These are phyloP conservation scores for Nylanderia fulva DNA, from an alignment of 1,140 invertebrate species.

Conservation along the genomic window DNA sequence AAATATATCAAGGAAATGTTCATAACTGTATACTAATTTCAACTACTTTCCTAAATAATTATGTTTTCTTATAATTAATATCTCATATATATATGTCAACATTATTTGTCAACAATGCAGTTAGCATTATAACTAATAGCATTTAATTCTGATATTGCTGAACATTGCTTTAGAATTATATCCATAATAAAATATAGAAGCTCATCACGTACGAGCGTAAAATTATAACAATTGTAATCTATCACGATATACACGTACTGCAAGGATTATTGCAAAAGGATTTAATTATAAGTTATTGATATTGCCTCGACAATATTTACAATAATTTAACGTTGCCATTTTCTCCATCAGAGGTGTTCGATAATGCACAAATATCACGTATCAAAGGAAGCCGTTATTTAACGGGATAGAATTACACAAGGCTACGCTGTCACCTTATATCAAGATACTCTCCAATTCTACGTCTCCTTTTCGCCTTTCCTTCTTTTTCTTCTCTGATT, in stretches of 20 bases:
- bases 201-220: background rate
- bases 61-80: no score
- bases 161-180: constrained; percentile 27
- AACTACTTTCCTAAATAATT: background rate
- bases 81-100: no score
- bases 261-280: constrained; percentile 26
- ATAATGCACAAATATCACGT: constrained; percentile 7
- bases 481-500: constrained; percentile 20
- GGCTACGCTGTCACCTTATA: background rate
- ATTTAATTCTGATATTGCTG: constrained; percentile 18
- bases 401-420: background rate
- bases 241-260: background rate
- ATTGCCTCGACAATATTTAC: constrained; percentile 26
- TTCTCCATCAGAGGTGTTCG: background rate
- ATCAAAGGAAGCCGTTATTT: constrained; percentile 16
- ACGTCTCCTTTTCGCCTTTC: background rate
- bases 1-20: background rate
- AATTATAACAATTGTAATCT: constrained; percentile 42
- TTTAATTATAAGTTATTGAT: constrained; percentile 31
- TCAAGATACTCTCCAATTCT: background rate
- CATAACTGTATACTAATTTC: background rate
- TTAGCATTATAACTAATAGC: constrained; percentile 17
- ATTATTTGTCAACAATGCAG: background rate
- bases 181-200: background rate
- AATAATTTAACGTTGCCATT: constrained; percentile 13